Evolutionary conservation across 2,113 vertebrate species (phyloP), one percentile per base, ranked within the genome.

Genomic region (Corythornis madagascariensis): DNA sequence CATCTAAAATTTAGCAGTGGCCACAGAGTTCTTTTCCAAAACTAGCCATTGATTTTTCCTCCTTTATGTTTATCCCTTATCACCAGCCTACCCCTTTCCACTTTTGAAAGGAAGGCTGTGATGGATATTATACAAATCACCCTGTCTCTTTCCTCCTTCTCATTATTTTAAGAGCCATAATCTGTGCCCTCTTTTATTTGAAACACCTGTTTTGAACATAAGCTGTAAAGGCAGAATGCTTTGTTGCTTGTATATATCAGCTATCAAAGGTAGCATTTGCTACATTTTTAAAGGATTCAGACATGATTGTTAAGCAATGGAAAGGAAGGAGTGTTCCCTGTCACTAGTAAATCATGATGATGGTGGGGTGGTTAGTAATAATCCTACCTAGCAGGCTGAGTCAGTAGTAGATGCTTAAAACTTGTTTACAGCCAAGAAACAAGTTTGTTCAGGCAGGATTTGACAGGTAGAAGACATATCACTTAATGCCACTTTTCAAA

Each of bases 381-480:
- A 74, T 91, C 76, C 90, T 91, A 12, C 94, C 79, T 83, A 86
- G 85, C 91, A 92, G 88, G 47, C 88, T 98, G 97, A 97, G 81
- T 97, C 97, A 97, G 69, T 59, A 56, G 86, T 29, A 89, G 50
- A 60, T 93, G 87, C 81, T 92, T 70, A 70, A 91, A 89, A 89
- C 66, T 93, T 96, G 85, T 96, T 92, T 70, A 95, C 83, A 95
- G 47, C 69, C 92, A 90, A 25, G 40, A 80, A 93, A 50, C 90
- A 95, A 48, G 80, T 89, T 82, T 94, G 78, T 97, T 97, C 93
- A 75, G 92, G 87, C 86, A 97, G 78, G 64, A 93, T 22, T 73
- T 87, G 86, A 74, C 88, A 78, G 94, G 55, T 83, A 92, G 95
- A 94, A 69, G 71, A 94, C 71, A 47, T 15, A 45, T 81, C 92